These are phyloP conservation scores for Iguana delicatissima DNA, from an alignment of 2,797 vertebrate genomes.

Conservation along the genomic window DNA sequence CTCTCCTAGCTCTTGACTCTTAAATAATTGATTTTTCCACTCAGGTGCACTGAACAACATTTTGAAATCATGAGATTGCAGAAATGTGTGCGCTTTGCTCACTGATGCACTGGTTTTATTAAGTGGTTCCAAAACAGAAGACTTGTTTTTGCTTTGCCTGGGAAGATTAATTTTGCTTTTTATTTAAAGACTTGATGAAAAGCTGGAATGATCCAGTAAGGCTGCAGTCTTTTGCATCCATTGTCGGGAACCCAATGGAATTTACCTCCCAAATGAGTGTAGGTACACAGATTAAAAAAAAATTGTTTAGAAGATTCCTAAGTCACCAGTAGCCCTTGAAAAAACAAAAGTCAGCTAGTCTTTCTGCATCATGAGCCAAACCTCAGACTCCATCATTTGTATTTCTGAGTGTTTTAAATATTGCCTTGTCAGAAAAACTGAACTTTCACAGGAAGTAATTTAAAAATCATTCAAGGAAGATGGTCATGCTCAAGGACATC, in stretches of 20 bases:
- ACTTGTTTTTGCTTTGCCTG: slow-evolving; percentile 50
- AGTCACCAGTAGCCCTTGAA: slow-evolving; percentile 49
- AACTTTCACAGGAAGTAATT: slow-evolving; percentile 66
- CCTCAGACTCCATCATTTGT: slow-evolving; percentile 52
- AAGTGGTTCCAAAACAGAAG: slow-evolving; percentile 37
- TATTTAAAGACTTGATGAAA: slow-evolving; percentile 55
- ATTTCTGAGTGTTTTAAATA: slow-evolving; percentile 59
- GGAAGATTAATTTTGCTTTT: slow-evolving; percentile 49
- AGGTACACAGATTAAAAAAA: not conserved
- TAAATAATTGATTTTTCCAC: slow-evolving; percentile 70
- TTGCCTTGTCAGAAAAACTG: slow-evolving; percentile 58
- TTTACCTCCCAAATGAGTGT: not conserved
- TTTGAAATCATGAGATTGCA: slow-evolving; percentile 58
- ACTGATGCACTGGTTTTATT: slow-evolving; percentile 44
- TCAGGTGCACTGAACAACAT: slow-evolving; percentile 61
- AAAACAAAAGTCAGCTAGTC: slow-evolving; percentile 49
- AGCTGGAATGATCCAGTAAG: slow-evolving; percentile 55
- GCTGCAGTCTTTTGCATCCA: not conserved
- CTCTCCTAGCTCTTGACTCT: slow-evolving; percentile 49
- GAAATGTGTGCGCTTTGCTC: slow-evolving; percentile 50
- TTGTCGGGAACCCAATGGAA: not conserved
- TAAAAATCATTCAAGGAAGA: slow-evolving; percentile 64
- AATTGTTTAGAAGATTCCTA: slow-evolving; percentile 13
- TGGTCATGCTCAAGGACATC: slow-evolving; percentile 48
- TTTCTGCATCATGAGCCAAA: slow-evolving; percentile 59